Evolutionary conservation across 2,888 invertebrate genomes (phyloP).

Genomic region (Plebejus anna): DNA sequence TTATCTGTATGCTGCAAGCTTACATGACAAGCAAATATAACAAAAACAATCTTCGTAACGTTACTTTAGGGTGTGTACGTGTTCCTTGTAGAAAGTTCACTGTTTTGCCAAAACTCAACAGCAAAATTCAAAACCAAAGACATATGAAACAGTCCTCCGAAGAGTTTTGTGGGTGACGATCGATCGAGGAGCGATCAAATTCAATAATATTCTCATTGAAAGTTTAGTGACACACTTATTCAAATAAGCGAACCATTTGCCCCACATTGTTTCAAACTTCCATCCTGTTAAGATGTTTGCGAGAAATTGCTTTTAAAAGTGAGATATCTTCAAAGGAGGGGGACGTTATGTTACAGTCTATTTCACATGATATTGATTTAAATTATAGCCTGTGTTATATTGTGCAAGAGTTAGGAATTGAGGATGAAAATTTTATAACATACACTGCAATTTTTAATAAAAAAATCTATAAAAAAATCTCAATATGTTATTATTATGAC

Average conservation of each 20-base stretch:
- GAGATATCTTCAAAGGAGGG: constrained; percentile 2
- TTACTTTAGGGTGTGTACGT: no score
- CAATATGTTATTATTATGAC: not conserved
- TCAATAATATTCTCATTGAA: constrained; percentile 17
- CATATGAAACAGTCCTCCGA: not conserved
- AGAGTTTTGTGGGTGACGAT: not conserved
- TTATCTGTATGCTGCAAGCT: no score
- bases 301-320: constrained; percentile 27
- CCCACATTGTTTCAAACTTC: constrained; percentile 18
- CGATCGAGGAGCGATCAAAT: not conserved
- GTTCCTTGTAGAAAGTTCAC: no score
- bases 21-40: no score
- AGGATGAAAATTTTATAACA: no score
- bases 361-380: not conserved
- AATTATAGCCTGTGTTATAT: not conserved
- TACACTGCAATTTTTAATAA: no score
- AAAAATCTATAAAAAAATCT: no score
- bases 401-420: not conserved
- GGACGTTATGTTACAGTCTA: not conserved
- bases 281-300: constrained; percentile 18
- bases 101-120: no score
- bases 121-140: not conserved
- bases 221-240: constrained; percentile 23
- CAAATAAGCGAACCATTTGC: constrained; percentile 16
- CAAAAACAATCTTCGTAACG: no score